Conservation (phyloP, 2,113 vertebrate genomes). For the Mystacornis crossleyi region DNA sequence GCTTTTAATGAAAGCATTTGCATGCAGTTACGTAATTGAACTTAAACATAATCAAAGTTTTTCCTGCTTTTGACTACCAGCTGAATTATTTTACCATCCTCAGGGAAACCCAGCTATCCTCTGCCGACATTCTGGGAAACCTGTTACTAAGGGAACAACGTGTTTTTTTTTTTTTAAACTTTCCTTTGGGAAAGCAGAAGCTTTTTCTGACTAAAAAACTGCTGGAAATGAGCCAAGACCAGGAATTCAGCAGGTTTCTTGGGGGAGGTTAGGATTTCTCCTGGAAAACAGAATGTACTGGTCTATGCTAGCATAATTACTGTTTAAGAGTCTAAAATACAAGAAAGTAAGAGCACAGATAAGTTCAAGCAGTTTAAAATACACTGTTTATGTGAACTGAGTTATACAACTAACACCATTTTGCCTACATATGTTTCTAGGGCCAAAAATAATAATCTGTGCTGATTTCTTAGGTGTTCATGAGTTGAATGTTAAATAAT, state of each 20-base stretch:
- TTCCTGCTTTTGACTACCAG: neutral
- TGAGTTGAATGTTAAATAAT: neutral
- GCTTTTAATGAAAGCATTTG: neutral
- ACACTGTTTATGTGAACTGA: neutral
- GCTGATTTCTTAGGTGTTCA: neutral
- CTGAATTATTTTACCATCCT: neutral
- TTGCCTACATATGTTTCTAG: neutral
- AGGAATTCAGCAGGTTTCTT: neutral
- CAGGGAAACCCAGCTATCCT: neutral
- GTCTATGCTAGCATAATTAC: neutral
- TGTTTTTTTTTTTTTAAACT: neutral
- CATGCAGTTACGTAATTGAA: neutral
- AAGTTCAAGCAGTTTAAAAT: conserved; percentile 23
- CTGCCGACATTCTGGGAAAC: neutral
- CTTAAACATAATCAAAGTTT: neutral
- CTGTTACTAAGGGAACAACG: neutral
- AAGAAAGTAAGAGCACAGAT: neutral
- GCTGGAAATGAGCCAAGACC: neutral
- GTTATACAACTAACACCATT: conserved; percentile 35
- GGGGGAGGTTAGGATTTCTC: conserved; percentile 12
- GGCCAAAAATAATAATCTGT: neutral
- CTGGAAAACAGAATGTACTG: neutral
- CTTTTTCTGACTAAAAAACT: neutral
- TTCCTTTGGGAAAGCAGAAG: neutral
- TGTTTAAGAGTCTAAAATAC: neutral